A percentile compares a stretch with the other conserved stretches of the same genome.
Conservation (phyloP, 2,888 invertebrate species). For the Fabriciana adippe region DNA sequence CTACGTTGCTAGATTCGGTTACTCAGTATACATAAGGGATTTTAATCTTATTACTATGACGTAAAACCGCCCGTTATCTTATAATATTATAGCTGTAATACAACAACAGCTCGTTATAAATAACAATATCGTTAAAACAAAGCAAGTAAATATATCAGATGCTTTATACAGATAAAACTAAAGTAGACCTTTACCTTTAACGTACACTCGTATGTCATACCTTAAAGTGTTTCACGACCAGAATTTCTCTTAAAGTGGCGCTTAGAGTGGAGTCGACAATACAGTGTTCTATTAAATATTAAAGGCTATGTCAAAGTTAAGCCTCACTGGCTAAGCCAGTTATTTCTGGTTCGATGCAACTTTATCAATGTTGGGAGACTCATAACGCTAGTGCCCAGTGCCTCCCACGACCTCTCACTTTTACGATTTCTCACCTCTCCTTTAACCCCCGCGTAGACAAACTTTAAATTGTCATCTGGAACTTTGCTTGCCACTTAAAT, state of each 20-base stretch:
- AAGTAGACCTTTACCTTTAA: no score
- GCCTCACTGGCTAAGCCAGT: constrained; percentile 53
- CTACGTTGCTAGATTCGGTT: constrained; percentile 43
- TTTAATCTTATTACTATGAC: constrained; percentile 38
- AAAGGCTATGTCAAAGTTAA: constrained; percentile 50
- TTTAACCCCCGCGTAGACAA: constrained; percentile 59
- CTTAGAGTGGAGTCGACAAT: constrained; percentile 39
- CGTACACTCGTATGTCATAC: neutral
- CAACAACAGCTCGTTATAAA: neutral
- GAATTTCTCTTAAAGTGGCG: constrained; percentile 39
- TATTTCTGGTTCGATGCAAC: constrained; percentile 54
- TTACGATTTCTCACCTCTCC: constrained; percentile 62
- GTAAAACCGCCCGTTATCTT: constrained; percentile 34
- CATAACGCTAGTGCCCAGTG: constrained; percentile 51
- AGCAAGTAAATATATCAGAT: neutral
- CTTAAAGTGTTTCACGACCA: constrained; percentile 29
- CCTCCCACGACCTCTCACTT: constrained; percentile 41
- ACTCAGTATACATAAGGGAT: constrained; percentile 51
- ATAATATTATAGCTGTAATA: constrained; percentile 2
- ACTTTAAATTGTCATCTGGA: constrained; percentile 77
- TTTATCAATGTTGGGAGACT: constrained; percentile 59
- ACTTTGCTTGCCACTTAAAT: constrained; percentile 65
- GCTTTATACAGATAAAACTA: neutral
- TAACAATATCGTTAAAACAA: neutral
- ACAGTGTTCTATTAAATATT: constrained; percentile 48